These are phyloP conservation scores for Aphrophora alni DNA, from an alignment of 2,888 invertebrate genomes.

Conservation along the genomic window DNA sequence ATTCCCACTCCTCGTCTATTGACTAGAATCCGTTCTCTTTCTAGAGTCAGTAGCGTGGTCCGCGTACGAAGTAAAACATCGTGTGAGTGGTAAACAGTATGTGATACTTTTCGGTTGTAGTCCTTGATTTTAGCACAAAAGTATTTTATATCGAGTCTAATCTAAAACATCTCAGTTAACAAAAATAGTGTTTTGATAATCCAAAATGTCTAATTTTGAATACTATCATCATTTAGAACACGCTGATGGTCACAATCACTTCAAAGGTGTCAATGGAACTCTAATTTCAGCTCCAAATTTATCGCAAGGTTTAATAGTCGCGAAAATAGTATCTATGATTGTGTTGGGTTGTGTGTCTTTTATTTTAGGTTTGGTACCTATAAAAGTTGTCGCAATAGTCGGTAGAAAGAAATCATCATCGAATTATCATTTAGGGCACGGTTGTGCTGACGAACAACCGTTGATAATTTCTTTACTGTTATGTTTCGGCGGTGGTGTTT, in stretches of 20 bases:
- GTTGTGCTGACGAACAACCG: slow-evolving; percentile 45
- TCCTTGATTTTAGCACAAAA: too few species aligned
- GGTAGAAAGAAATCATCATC: slow-evolving; percentile 38
- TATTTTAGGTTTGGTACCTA: slow-evolving; percentile 75
- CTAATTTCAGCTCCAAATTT: neutral
- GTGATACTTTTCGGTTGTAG: too few species aligned
- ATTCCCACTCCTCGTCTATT: neutral
- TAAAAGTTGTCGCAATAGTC: slow-evolving; percentile 64
- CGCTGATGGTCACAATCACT: slow-evolving; percentile 7
- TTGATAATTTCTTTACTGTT: slow-evolving; percentile 64
- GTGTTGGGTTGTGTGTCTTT: slow-evolving; percentile 78
- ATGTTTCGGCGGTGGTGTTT: slow-evolving; percentile 70
- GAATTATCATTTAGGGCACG: slow-evolving; percentile 37
- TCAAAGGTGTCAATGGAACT: slow-evolving; percentile 18
- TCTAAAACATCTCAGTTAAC: too few species aligned
- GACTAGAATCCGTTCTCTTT: neutral
- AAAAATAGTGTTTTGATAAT: too few species aligned
- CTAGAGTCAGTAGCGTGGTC: neutral
- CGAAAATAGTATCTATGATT: slow-evolving; percentile 80
- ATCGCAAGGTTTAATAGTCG: slow-evolving; percentile 60
- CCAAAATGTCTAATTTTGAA: slow-evolving; percentile 22
- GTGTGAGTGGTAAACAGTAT: neutral
- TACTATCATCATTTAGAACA: slow-evolving; percentile 36
- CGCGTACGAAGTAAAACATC: neutral
- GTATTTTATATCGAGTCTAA: too few species aligned